Evolutionary conservation across 2,888 invertebrate species (phyloP), one percentile per base, ranked within the genome.

Genomic region (Drosophila robusta): DNA sequence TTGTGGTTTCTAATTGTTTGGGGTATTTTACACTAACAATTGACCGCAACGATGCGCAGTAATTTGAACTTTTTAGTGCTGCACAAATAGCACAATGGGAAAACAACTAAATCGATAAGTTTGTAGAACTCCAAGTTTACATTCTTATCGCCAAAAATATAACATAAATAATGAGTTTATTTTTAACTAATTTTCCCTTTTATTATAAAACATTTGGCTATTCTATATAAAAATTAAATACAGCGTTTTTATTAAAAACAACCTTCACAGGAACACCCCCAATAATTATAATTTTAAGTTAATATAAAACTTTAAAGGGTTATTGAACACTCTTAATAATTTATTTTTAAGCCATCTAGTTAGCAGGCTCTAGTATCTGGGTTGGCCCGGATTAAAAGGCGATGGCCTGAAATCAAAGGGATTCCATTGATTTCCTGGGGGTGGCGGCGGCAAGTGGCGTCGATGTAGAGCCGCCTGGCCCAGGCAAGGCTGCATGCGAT

Each of bases 1-100:
- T 86, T 83, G 82, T 80, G 82, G 86, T 78, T 80, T 83, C 86
- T 83, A 83, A 83, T 86, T 83, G 84, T 83, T 83, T 83, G 74
- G 86, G 80, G 84, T 71, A 80, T 86, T 83, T 86, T 78, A 68
- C 84, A 78, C 86, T 86, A 83, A 80, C 78, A 86, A 83, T 86
- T 83, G 83, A 78, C 86, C 74, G 67, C 82, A 86, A 70, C 83
- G 70, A 85, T 83, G 86, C 80, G 78, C 68, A 73, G 86, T 76
- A 78, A 78, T 78, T 83, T 64, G 34, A 73, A 76, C 65, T 80
- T 69, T 70, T 44, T 55, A 45, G 14, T 51, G 18, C 12, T 42
- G 14, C 47, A 16, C 16, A 18, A 58, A 38, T 24, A 55, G 16
- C 9, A 29, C 29, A 47, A 36, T 29, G 26, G n/a, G 22, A 54